Evolutionary conservation across 2,113 vertebrate genomes (phyloP).

Genomic region (Odontesthes bonariensis): DNA sequence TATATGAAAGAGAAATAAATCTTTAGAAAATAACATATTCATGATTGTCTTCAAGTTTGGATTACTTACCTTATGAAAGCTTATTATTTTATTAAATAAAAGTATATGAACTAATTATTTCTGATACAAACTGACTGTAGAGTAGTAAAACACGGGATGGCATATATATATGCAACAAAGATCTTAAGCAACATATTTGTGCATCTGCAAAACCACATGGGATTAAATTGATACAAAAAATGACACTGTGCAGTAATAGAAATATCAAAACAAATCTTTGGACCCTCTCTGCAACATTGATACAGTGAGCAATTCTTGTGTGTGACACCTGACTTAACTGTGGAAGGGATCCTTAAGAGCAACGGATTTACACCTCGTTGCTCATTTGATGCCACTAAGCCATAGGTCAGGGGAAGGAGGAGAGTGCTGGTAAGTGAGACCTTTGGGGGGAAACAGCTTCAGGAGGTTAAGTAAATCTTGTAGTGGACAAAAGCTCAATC

Average conservation of each 20-base stretch:
- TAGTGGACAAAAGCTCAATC: slow-evolving; percentile 54
- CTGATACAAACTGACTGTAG: not conserved
- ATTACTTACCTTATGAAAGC: too few species aligned
- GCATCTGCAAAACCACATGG: not conserved
- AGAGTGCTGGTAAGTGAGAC: slow-evolving; percentile 52
- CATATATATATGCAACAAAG: not conserved
- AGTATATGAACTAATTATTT: not conserved
- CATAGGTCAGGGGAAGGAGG: slow-evolving; percentile 47
- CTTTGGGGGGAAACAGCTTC: slow-evolving; percentile 50
- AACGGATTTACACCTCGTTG: slow-evolving; percentile 69
- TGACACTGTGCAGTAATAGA: not conserved
- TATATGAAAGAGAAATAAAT: too few species aligned
- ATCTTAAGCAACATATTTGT: not conserved
- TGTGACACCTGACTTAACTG: slow-evolving; percentile 58
- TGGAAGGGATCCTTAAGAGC: slow-evolving; percentile 41
- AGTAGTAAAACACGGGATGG: not conserved
- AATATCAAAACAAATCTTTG: slow-evolving; percentile 8
- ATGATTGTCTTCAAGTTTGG: not conserved
- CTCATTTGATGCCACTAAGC: slow-evolving; percentile 59
- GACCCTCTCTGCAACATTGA: not conserved
- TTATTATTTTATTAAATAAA: too few species aligned
- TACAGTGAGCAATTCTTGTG: slow-evolving; percentile 12
- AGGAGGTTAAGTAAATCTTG: slow-evolving; percentile 64
- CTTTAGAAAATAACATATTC: not conserved
- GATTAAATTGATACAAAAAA: not conserved